Evolutionary conservation across 2,888 invertebrate species (phyloP), one percentile per base, ranked within the genome.

Genomic region (Acronicta leporina): DNA sequence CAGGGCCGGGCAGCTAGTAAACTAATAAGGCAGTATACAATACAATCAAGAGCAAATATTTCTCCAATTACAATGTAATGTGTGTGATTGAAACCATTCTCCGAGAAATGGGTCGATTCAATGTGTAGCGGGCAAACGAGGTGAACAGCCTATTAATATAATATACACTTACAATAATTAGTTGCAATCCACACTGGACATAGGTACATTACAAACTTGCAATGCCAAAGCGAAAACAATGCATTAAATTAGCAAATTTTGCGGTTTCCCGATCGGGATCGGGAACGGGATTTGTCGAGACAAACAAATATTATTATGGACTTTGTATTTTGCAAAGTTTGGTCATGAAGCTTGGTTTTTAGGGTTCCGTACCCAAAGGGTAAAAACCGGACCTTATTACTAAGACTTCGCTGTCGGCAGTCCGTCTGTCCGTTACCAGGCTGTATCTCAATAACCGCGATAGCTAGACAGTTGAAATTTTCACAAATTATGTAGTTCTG

Each of bases 151-250:
- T 25, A 5, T 8, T 35, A 15, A 8, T 8, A 6, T n/a, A 16
- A 38, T 52, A 48, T 47, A 53, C 40, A 33, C 16, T 25, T 59
- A 59, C 66, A 65, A 53, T 65, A 20, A 4, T 2, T 20, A 20
- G 20, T 20, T 20, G 65, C 66, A 65, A 53, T 65, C 53, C 58
- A 35, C 15, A 10, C 41, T n/a, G 35, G 48, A 58, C 20, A 46
- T 63, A 20, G 20, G 20, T 20, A 33, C 2, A 44, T 10, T 40
- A 27, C 14, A 15, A 30, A 30, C 20, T 20, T 30, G 27, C 2
- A 47, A 27, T 20, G 15, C 35, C 14, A 57, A 47, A 52, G 16
- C 41, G 25, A 63, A 45, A 58, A 45, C 38, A 30, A 48, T 46
- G 30, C 13, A 13, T 27, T n/a, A n/a, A n/a, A n/a, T n/a, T 27